Evolutionary conservation across 30 jellyfish, hydroid and myxozoan genomes (phyloP), one percentile per base, ranked within the genome.

Genomic region (Morbakka virulenta): DNA sequence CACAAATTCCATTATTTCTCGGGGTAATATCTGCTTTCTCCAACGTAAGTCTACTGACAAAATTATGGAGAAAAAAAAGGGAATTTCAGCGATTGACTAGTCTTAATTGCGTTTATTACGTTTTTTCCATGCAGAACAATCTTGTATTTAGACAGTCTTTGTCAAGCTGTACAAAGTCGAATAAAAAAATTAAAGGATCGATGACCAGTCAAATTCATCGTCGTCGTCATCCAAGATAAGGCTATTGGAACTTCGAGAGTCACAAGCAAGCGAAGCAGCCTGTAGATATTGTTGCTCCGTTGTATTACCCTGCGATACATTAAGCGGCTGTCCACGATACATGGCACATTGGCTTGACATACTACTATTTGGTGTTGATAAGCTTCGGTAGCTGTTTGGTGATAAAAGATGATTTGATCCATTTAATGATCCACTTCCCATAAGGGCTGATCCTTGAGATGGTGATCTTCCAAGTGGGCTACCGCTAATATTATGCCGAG

Each of bases 131-230:
- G n/a, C n/a, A n/a, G n/a, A n/a, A n/a, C n/a, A n/a, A n/a, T n/a
- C n/a, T n/a, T n/a, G n/a, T n/a, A n/a, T n/a, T n/a, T n/a, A n/a
- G n/a, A n/a, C n/a, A n/a, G n/a, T n/a, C n/a, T n/a, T n/a, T n/a
- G n/a, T n/a, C 35, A 63, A 2, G 17, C 2, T 2, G 17, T 14
- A 63, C 30, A 32, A 21, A 24, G 4, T 2, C 13, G 3, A 31
- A 3, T 21, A 67, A 32, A 3, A 26, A 69, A 35, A 33, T 88
- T 72, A 88, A 80, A 88, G 67, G 32, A 89, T 81, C 17, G 90
- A 65, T 76, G 95, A 82, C 97, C 97, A 89, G 68, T 89, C 95
- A 66, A 89, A 89, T 35, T 82, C 95, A 51, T 89, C 97, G 12
- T 89, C 97, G 30, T 82, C 94, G 29, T 87, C 97, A 2, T 89